Conservation (phyloP, 2,113 vertebrate genomes). For the Rhea americana region DNA sequence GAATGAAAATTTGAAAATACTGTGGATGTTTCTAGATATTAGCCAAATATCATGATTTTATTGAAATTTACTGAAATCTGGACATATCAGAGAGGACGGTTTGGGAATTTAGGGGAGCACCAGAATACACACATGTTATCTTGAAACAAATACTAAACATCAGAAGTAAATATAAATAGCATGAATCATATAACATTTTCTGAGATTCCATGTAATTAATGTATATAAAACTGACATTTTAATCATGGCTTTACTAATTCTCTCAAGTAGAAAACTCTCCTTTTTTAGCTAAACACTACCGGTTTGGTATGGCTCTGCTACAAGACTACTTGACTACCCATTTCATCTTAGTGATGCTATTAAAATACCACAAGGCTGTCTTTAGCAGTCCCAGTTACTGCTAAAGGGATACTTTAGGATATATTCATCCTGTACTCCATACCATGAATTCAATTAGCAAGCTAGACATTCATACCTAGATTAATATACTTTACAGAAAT, state of each 20-base stretch:
- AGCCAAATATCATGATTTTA: background rate
- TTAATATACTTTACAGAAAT: slow-evolving; percentile 29
- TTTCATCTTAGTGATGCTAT: slow-evolving; percentile 44
- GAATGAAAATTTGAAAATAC: background rate
- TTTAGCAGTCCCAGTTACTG: slow-evolving; percentile 29
- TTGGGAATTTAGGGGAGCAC: background rate
- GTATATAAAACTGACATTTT: background rate
- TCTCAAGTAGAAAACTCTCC: background rate
- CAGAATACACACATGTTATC: background rate
- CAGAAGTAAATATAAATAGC: background rate
- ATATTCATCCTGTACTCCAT: background rate
- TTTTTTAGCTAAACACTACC: background rate
- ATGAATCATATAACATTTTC: background rate
- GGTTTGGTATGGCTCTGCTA: background rate
- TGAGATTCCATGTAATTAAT: background rate
- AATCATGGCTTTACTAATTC: background rate
- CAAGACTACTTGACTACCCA: slow-evolving; percentile 1
- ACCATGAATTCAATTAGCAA: slow-evolving; percentile 44
- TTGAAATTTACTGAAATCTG: background rate
- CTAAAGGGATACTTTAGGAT: slow-evolving; percentile 17
- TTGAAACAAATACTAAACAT: background rate
- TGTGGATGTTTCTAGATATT: background rate
- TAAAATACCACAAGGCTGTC: slow-evolving; percentile 38
- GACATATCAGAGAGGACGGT: background rate
- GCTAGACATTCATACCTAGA: background rate